Evolutionary conservation across 1,140 invertebrate genomes (phyloP).

Genomic region (Magallana ariakensis): DNA sequence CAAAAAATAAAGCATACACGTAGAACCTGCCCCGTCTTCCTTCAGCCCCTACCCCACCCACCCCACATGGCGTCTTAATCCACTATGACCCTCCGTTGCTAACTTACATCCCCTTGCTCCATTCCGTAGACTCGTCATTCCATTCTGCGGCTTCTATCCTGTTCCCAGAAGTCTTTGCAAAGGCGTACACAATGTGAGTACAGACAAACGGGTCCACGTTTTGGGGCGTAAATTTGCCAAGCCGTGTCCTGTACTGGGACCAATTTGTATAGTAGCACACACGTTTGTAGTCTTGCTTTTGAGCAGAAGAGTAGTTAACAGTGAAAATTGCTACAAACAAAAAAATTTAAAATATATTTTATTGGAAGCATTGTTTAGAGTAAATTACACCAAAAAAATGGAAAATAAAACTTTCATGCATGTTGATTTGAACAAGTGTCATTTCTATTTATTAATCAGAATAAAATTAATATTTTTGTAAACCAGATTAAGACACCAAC

Average conservation of each 20-base stretch:
- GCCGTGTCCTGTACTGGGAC: conserved; percentile 74
- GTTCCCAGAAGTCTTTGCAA: conserved; percentile 85
- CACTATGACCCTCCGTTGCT: no score
- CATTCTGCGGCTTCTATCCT: conserved; percentile 73
- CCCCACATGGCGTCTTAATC: no score
- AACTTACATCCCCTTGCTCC: conserved; percentile 74
- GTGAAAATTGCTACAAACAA: neutral
- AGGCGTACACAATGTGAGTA: conserved; percentile 90
- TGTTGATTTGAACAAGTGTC: neutral
- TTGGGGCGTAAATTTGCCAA: conserved; percentile 82
- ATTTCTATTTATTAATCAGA: neutral
- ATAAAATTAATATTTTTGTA: no score
- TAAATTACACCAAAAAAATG: no score
- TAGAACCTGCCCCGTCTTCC: no score
- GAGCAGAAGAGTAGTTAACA: neutral
- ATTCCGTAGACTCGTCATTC: conserved; percentile 75
- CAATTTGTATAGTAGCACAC: conserved; percentile 79
- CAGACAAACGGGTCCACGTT: conserved; percentile 87
- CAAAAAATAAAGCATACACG: no score
- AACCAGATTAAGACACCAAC: no score
- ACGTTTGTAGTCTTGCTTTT: conserved; percentile 49
- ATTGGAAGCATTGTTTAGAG: neutral
- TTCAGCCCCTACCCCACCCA: no score
- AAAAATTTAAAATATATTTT: neutral
- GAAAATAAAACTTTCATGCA: no score